phyloP scores from a whole-genome alignment of 2,888 invertebrate species.

The Eretmocerus hayati region DNA sequence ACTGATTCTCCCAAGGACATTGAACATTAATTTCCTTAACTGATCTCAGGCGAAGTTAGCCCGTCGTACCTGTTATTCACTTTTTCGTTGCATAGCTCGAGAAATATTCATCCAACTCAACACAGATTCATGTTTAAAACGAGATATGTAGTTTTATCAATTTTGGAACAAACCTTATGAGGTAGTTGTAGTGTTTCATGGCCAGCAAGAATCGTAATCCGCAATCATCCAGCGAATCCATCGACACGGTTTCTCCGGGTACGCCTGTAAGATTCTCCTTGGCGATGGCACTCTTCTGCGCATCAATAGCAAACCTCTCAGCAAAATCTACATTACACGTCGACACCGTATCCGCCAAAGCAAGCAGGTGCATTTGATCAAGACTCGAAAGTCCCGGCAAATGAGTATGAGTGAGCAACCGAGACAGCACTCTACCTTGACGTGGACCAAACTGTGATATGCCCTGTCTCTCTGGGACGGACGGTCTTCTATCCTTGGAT shows the following conservation, averaged over 20 bases:
- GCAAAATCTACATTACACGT: conserved; percentile 86
- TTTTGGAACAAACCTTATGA: too few species aligned
- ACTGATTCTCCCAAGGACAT: too few species aligned
- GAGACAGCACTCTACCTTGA: conserved; percentile 77
- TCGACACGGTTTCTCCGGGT: conserved; percentile 53
- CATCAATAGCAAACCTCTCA: conserved; percentile 66
- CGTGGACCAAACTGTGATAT: conserved; percentile 82
- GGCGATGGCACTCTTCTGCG: conserved; percentile 60
- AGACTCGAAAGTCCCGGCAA: conserved; percentile 89
- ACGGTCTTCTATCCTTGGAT: conserved; percentile 59
- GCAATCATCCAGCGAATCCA: conserved; percentile 91
- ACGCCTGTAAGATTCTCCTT: conserved; percentile 58
- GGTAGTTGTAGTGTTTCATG: conserved; percentile 95
- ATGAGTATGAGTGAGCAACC: conserved; percentile 89
- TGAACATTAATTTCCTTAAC: too few species aligned
- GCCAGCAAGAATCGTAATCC: conserved; percentile 92
- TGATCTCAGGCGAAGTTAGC: too few species aligned
- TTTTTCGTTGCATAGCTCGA: too few species aligned
- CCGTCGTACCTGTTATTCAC: too few species aligned
- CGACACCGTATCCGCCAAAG: conserved; percentile 94
- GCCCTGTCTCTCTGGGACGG: conserved; percentile 66
- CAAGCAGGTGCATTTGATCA: conserved; percentile 99
- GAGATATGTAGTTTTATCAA: too few species aligned
- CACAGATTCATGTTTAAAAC: too few species aligned
- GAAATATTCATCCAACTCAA: too few species aligned